Base-by-base conservation (phyloP, 2,888 invertebrate genomes). In the Ellobium chinense region DNA sequence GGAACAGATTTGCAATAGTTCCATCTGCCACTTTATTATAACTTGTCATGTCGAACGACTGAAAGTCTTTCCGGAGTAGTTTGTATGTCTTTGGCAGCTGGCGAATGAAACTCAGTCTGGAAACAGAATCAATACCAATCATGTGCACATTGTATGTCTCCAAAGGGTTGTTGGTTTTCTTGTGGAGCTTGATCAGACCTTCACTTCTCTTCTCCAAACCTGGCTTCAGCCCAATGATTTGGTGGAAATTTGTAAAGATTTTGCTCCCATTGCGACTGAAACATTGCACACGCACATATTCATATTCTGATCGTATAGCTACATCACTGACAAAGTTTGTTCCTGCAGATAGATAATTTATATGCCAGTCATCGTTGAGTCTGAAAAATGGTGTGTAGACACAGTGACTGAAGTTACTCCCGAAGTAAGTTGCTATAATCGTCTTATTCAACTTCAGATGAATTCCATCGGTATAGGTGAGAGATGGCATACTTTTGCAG, bases 1-100 rank as follows among this genome's bases (percentile, higher is more conserved):
- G 96, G 12, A 96, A 95, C 81, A 98, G 91, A 92, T 98, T 98
- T 0, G 97, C 97, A 91, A 96, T 98, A 0, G 98, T 98, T 92
- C 98, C 98, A 92, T 98, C 98, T 3, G 95, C 98, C 56, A 98
- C 96, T 94, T 98, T 98, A 91, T 96, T 97, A 92, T 97, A 98
- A 7, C 98, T 98, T 85, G 96, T 92, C 91, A 98, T 94, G 91
- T 97, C 97, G 70, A 96, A 94, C 60, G 95, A 95, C 21, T 94
- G 94, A 82, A 96, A 93, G 27, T 95, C 94, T 27, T 95, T 92
- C 80, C 94, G 93, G 75, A 97, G 93, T 85, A 94, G 95, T 2
- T 94, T 91, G 3, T 88, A 87, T 78, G 87, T 96, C 88, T 94
- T 94, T 0, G 96, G 96, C 96, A 98, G 96, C 87, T 96, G 96